Percentiles rank a stretch among this genome's conserved stretches.
phyloP scores from a whole-genome alignment of 2,888 invertebrate species.

The Mythimna loreyi region DNA sequence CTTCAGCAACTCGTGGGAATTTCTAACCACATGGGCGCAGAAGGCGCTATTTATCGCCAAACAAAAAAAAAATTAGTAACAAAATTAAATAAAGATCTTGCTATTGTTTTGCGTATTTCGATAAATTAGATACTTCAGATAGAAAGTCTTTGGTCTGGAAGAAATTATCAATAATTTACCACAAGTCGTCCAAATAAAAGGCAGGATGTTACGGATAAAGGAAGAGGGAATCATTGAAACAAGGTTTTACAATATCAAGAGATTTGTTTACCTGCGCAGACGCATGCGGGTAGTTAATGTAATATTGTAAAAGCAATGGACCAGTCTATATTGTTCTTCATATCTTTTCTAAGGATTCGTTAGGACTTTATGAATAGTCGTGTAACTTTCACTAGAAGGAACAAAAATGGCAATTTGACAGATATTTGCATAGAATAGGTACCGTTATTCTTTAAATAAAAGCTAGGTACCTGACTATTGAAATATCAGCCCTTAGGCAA shows the following conservation, averaged over 20 bases:
- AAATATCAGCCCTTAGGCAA: too few relatives aligned
- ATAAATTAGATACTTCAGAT: neutral
- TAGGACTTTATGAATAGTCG: too few relatives aligned
- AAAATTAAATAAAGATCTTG: neutral
- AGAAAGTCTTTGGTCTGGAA: neutral
- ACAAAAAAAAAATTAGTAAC: too few relatives aligned
- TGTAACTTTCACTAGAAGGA: too few relatives aligned
- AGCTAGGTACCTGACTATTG: too few relatives aligned
- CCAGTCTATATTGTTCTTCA: neutral
- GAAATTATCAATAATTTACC: neutral
- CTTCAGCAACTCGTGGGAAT: neutral
- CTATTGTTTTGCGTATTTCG: neutral
- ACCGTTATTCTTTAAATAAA: too few relatives aligned
- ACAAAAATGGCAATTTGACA: too few relatives aligned
- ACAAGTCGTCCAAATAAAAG: neutral
- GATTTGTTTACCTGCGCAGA: neutral
- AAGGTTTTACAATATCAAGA: too few relatives aligned
- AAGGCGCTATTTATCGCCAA: neutral
- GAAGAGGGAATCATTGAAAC: neutral
- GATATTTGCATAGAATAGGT: too few relatives aligned
- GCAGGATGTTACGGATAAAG: neutral
- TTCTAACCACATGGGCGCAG: neutral
- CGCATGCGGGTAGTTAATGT: conserved; percentile 12
- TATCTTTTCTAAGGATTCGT: too few relatives aligned
- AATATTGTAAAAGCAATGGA: neutral